Percentiles rank a stretch among this genome's conserved stretches.
Conservation (phyloP, 1,140 invertebrate genomes). For the Habropoda laboriosa region DNA sequence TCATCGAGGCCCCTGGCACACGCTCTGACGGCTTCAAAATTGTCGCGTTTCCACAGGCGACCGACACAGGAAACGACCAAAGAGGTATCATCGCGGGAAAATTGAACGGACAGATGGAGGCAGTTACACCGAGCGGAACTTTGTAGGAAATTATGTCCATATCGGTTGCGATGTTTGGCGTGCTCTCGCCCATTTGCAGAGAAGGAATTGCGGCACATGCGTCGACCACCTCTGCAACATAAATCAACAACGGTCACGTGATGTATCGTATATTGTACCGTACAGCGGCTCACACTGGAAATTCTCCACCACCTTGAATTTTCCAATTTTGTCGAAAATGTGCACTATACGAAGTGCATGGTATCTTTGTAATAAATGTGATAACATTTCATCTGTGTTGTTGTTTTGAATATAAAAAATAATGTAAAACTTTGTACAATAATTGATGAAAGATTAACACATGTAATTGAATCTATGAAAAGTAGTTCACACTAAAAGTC, state of each 20-base stretch:
- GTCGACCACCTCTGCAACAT: constrained; percentile 95
- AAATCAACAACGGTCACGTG: background rate
- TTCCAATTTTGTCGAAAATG: no score
- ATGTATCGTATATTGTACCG: background rate
- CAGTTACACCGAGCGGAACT: constrained; percentile 93
- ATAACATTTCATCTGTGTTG: no score
- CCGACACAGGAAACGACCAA: constrained; percentile 98
- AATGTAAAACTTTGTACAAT: no score
- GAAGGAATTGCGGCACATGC: constrained; percentile 96
- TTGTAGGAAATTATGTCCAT: constrained; percentile 96
- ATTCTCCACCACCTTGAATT: no score
- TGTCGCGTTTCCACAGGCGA: constrained; percentile 93
- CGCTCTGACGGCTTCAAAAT: constrained; percentile 96
- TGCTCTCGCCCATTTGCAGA: constrained; percentile 95
- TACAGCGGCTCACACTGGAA: no score
- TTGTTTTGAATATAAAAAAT: no score
- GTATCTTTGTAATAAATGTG: background rate
- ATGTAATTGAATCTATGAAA: no score
- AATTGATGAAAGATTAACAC: no score
- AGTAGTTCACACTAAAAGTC: no score
- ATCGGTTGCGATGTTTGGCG: constrained; percentile 95
- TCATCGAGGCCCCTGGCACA: constrained; percentile 97
- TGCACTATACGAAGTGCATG: no score
- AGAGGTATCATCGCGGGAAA: constrained; percentile 99
- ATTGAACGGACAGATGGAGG: constrained; percentile 95